Conservation (phyloP, 2,797 vertebrate genomes). For the Brachymystax lenok region DNA sequence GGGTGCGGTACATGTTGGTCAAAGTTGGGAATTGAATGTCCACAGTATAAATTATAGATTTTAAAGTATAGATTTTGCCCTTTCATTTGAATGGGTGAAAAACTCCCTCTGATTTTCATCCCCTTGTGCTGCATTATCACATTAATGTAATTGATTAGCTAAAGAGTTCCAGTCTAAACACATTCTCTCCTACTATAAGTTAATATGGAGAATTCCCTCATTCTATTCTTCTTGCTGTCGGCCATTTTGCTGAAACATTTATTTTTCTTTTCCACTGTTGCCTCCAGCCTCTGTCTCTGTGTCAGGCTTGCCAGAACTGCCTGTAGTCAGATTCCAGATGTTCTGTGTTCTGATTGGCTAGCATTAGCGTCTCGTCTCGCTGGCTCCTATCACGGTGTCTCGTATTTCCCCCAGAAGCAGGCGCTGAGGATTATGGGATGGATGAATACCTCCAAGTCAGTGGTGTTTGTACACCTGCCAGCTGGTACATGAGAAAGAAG, state of each 20-base stretch:
- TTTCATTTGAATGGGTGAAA: too few relatives aligned
- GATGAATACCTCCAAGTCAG: conserved; percentile 45
- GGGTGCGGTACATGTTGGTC: too few relatives aligned
- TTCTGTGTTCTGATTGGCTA: conserved; percentile 60
- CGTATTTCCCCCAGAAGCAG: conserved; percentile 60
- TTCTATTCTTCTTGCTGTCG: conserved; percentile 21
- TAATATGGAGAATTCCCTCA: not conserved
- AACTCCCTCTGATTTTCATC: too few relatives aligned
- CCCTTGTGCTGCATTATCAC: not conserved
- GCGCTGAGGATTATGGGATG: conserved; percentile 44
- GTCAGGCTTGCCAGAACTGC: conserved; percentile 51
- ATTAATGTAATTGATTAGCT: not conserved
- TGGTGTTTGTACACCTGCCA: conserved; percentile 59
- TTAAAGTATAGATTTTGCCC: too few relatives aligned
- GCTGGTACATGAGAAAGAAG: conserved; percentile 36
- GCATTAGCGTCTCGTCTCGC: conserved; percentile 31
- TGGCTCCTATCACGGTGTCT: conserved; percentile 45
- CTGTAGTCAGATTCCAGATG: conserved; percentile 72
- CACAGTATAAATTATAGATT: too few relatives aligned
- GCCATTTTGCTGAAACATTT: conserved; percentile 58
- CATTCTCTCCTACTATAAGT: not conserved
- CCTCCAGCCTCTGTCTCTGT: conserved; percentile 27
- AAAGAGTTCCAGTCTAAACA: not conserved
- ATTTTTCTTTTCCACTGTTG: conserved; percentile 38
- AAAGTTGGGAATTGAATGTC: too few relatives aligned